Evolutionary conservation across 2,113 vertebrate genomes (phyloP).

Genomic region (Pangasianodon gigas): DNA sequence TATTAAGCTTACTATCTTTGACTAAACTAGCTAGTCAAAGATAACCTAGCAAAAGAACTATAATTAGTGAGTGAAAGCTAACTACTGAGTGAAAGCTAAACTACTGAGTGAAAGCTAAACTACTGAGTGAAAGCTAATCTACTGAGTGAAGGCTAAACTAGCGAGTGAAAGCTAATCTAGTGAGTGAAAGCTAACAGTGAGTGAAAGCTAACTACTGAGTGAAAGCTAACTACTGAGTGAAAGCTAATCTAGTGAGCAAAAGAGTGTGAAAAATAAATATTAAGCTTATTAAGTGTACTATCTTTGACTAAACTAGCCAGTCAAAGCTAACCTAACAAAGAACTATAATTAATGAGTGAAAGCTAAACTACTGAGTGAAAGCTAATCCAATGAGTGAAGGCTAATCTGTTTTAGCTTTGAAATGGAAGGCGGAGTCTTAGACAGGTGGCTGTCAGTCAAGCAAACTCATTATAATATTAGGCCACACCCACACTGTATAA

Average conservation of each 20-base stretch:
- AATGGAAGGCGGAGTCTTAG: neutral
- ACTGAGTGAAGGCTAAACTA: too few species aligned
- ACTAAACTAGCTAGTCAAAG: too few species aligned
- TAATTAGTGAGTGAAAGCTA: too few species aligned
- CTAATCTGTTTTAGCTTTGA: neutral
- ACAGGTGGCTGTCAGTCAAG: neutral
- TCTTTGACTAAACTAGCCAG: neutral
- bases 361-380: neutral
- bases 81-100: too few species aligned
- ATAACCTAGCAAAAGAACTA: too few species aligned
- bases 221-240: neutral
- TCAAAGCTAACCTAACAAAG: neutral
- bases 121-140: too few species aligned
- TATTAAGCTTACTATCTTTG: too few species aligned
- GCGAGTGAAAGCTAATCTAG: neutral
- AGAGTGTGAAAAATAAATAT: neutral
- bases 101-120: too few species aligned
- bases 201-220: neutral
- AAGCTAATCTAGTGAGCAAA: too few species aligned
- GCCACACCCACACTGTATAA: neutral
- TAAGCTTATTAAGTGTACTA: too few species aligned
- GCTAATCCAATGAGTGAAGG: neutral
- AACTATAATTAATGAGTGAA: neutral
- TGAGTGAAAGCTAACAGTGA: neutral
- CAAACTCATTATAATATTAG: neutral